Conservation (phyloP, 2,797 vertebrate genomes). For the Tenualosa ilisha region DNA sequence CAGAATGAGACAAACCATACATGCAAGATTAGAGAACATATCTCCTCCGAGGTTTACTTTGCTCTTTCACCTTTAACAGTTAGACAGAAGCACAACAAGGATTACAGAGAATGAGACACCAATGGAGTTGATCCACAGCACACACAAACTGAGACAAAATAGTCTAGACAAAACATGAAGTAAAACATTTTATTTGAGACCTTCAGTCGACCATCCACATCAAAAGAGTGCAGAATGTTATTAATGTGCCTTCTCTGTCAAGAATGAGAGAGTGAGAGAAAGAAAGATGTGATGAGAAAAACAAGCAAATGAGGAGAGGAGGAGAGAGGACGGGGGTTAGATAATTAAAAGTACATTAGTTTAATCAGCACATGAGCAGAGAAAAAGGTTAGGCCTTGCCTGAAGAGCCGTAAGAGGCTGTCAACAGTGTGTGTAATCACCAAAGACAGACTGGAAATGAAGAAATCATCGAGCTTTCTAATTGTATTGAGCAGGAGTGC, state of each 20-base stretch:
- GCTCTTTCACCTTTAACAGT: not conserved
- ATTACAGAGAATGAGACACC: not conserved
- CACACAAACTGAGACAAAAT: not conserved
- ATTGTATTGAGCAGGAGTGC: not conserved
- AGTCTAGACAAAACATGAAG: not conserved
- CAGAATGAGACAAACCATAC: too few relatives aligned
- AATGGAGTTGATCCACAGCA: not conserved
- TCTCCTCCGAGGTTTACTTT: not conserved
- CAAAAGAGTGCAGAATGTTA: not conserved
- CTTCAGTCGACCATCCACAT: constrained; percentile 14
- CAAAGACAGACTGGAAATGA: not conserved
- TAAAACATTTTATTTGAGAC: not conserved
- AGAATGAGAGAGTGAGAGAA: constrained; percentile 7
- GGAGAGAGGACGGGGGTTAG: not conserved
- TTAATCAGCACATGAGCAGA: not conserved
- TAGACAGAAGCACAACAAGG: not conserved
- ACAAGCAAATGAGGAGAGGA: not conserved
- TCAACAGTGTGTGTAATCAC: not conserved
- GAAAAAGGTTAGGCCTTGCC: not conserved
- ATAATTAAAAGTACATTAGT: constrained; percentile 7
- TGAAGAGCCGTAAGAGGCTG: not conserved
- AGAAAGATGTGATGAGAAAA: not conserved
- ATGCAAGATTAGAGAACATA: too few relatives aligned
- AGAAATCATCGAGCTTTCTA: not conserved
- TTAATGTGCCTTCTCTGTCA: constrained; percentile 27